phyloP scores from a whole-genome alignment of 2,797 vertebrate genomes.

The Cynodonichthys magdalenae region DNA sequence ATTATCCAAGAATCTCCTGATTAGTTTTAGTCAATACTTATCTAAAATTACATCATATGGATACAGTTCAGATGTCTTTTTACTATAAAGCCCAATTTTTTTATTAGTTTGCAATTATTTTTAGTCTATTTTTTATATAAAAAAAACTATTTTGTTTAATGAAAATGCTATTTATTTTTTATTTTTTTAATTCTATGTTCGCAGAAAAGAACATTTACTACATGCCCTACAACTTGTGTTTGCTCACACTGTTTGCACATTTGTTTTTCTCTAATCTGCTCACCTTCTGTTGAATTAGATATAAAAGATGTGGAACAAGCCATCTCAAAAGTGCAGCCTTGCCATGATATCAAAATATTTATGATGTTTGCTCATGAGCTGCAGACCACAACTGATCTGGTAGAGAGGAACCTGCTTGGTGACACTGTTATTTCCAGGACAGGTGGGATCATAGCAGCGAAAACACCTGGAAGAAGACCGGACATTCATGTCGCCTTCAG shows the following conservation, averaged over 20 bases:
- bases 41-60: too few relatives aligned
- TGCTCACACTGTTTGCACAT: slow-evolving; percentile 12
- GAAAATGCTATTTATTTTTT: background rate
- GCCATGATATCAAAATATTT: slow-evolving; percentile 66
- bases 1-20: too few relatives aligned
- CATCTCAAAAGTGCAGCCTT: slow-evolving; percentile 46
- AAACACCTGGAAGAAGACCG: slow-evolving; percentile 25
- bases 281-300: slow-evolving; percentile 16
- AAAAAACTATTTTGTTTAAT: too few relatives aligned
- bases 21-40: too few relatives aligned
- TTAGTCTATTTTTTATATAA: too few relatives aligned
- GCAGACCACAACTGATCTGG: slow-evolving; percentile 34
- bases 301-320: slow-evolving; percentile 24
- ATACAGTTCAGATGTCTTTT: too few relatives aligned
- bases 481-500: slow-evolving; percentile 28
- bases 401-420: slow-evolving; percentile 18
- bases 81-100: too few relatives aligned
- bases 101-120: too few relatives aligned
- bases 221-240: slow-evolving; percentile 11
- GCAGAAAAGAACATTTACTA: background rate
- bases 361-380: slow-evolving; percentile 50
- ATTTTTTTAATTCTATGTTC: background rate
- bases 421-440: slow-evolving; percentile 29
- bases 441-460: slow-evolving; percentile 11
- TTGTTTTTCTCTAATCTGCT: slow-evolving; percentile 37